A percentile compares a stretch with the other conserved stretches of the same genome.
Evolutionary conservation across 2,797 vertebrate species (phyloP).

Genomic region (Pantherophis vulpinus): DNA sequence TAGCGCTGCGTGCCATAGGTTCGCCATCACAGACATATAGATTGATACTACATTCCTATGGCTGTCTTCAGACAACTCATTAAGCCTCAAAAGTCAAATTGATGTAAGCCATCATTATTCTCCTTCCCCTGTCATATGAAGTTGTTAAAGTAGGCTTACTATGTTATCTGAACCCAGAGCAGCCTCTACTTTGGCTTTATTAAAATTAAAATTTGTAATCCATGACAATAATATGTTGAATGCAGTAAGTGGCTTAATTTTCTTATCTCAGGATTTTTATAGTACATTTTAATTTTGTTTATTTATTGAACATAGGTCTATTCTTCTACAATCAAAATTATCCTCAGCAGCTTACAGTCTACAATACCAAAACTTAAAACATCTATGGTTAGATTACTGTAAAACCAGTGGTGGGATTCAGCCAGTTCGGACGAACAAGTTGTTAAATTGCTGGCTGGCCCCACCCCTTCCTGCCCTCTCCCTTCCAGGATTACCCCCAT

Average conservation of each 20-base stretch:
- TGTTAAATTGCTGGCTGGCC: too few species aligned
- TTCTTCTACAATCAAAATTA: neutral
- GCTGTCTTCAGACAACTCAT: neutral
- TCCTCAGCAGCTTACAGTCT: neutral
- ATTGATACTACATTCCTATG: neutral
- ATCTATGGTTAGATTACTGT: neutral
- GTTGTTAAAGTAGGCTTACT: neutral
- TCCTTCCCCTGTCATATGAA: neutral
- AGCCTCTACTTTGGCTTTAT: neutral
- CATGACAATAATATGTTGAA: neutral
- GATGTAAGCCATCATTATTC: neutral
- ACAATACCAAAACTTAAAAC: neutral
- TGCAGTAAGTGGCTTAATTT: neutral
- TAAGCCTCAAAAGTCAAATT: neutral
- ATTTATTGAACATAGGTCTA: neutral
- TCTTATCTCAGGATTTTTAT: neutral
- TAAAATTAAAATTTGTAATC: neutral
- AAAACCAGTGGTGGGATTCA: neutral
- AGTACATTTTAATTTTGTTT: neutral
- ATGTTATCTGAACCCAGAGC: neutral
- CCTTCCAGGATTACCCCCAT: too few species aligned
- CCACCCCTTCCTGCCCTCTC: too few species aligned
- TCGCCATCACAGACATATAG: too few species aligned
- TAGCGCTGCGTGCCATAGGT: too few species aligned
- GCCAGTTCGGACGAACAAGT: too few species aligned